Evolutionary conservation across 1,140 invertebrate genomes (phyloP), one percentile per base, ranked within the genome.

Genomic region (Globodera rostochiensis): DNA sequence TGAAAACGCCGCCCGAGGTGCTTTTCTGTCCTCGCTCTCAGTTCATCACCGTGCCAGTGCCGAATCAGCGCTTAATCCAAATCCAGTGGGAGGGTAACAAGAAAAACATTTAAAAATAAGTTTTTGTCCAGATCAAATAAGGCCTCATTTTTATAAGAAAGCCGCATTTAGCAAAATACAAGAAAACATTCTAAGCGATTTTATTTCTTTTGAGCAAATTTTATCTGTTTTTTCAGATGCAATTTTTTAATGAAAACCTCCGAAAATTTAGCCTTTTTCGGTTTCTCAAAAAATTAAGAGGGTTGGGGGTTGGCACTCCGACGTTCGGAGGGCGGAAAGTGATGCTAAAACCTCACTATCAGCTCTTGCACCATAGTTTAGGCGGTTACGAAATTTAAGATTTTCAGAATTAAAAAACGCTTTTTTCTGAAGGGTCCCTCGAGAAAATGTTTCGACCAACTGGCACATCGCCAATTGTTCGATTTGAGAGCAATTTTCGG

Each of bases 401-500:
- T 15, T 47, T 73, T 73, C 7, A 64, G 19, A 4, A 3, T 21
- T 73, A n/a, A 21, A 73, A 73, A 19, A 73, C 15, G 5, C 2
- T 1, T 49, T 19, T 71, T 71, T 9, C 46, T 9, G 15, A 36
- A 76, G 74, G 67, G 19, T 80, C 76, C 11, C 25, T 81, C 45
- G 74, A 81, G 46, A 46, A 80, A 8, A 82, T 81, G 80, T 81
- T 81, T 67, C 53, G 46, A 1, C 46, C 64, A 11, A 80, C 21
- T 70, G n/a, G 46, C 19, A 74, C 25, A 6, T 13, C 57, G 11
- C 75, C 73, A 5, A 82, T 82, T 80, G 60, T 79, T 45, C 75
- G 70, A 5, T 70, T 81, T 57, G 64, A 49, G 21, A 70, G 60
- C 77, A 81, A 81, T 81, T 81, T 81, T 57, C 79, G 80, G 53